phyloP scores from a whole-genome alignment of 2,888 invertebrate genomes.

The Eubasilissa splendida region DNA sequence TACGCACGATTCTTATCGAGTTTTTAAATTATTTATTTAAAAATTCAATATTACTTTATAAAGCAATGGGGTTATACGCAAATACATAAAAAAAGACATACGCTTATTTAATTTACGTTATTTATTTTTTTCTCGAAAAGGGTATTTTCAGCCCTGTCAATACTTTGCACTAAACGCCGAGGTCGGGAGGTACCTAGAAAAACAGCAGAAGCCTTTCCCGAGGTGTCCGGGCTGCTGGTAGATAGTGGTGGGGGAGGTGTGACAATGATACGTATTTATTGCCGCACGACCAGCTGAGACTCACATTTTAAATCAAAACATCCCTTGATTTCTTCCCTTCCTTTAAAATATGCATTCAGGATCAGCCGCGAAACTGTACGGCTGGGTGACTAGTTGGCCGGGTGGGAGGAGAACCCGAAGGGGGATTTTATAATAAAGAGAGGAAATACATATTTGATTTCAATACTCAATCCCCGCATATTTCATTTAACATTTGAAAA shows the following conservation, averaged over 20 bases:
- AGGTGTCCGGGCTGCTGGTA: slow-evolving; percentile 21
- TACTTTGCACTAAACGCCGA: background rate
- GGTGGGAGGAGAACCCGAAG: background rate
- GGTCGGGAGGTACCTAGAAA: background rate
- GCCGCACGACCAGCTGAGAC: slow-evolving; percentile 51
- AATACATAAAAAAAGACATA: no score
- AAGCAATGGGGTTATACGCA: no score
- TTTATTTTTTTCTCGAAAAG: background rate
- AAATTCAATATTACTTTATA: no score
- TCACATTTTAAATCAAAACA: slow-evolving; percentile 52
- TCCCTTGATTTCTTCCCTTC: slow-evolving; percentile 30
- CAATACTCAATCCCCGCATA: no score
- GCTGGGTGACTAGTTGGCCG: background rate
- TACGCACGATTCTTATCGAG: no score
- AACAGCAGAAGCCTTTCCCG: slow-evolving; percentile 27
- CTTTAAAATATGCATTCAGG: slow-evolving; percentile 27
- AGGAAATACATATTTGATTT: background rate
- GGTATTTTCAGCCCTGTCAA: background rate
- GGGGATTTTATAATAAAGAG: slow-evolving; percentile 23
- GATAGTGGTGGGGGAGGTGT: background rate
- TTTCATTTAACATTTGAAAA: no score
- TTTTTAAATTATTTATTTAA: no score
- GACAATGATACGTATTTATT: slow-evolving; percentile 57
- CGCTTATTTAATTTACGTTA: no score
- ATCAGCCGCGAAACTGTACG: background rate